phyloP scores from a whole-genome alignment of 2,113 vertebrate species.

The Raja brachyura region DNA sequence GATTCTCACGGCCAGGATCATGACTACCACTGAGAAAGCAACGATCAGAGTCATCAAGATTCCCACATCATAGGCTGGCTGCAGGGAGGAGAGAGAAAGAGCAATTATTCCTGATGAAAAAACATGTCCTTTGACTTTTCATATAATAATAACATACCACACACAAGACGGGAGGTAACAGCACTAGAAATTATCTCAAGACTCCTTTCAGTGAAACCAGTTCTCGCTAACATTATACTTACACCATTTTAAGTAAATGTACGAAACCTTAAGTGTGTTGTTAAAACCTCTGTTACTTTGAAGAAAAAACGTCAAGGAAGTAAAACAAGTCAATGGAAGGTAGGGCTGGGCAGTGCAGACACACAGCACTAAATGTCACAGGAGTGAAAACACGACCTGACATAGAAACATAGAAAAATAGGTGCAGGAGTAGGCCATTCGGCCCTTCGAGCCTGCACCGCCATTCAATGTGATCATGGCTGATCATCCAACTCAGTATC shows the following conservation, averaged over 20 bases:
- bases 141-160: background rate
- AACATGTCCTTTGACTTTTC: background rate
- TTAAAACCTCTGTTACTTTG: background rate
- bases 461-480: too few relatives aligned
- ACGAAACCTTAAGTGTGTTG: background rate
- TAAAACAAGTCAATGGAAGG: background rate
- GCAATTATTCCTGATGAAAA: background rate
- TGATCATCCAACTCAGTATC: too few relatives aligned
- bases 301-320: background rate
- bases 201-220: background rate
- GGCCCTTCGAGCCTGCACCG: too few relatives aligned
- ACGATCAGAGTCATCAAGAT: constrained; percentile 85
- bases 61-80: constrained; percentile 86
- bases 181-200: background rate
- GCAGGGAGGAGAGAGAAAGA: constrained; percentile 42
- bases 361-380: background rate
- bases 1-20: constrained; percentile 75
- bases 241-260: background rate
- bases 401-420: too few relatives aligned
- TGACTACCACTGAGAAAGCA: constrained; percentile 71
- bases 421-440: too few relatives aligned
- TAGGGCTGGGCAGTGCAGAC: background rate
- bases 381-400: background rate
- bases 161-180: background rate
- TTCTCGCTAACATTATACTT: background rate